Base-by-base conservation (phyloP, 2,888 invertebrate species). In the Plutella xylostella region DNA sequence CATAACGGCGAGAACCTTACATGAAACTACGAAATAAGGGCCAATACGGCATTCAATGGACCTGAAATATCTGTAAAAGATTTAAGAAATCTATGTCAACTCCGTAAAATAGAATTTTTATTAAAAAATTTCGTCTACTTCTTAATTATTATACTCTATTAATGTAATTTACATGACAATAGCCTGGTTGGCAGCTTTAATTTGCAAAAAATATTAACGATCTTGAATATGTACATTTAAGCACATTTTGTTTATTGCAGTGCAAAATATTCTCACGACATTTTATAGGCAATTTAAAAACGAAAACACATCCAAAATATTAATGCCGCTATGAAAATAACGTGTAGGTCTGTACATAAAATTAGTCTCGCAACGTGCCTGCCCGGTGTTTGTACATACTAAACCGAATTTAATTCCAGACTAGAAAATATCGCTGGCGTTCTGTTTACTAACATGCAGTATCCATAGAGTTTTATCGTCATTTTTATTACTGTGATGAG, bases 1-100 rank as follows among this genome's bases (percentile, higher is more conserved):
- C 56, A 66, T 47, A 51, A 40, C 43, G 30, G 42, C 28, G 37
- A 31, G 41, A 45, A 45, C 42, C 20, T 2, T 18, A 30, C 42
- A 42, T 46, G 42, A 38, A 18, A 18, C 42, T 42, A 30, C 21
- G 45, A 42, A 30, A n/a, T 44, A 31, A 14, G 9, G 34, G n/a
- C n/a, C n/a, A n/a, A n/a, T n/a, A n/a, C n/a, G n/a, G n/a, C n/a
- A n/a, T n/a, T n/a, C n/a, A n/a, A n/a, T n/a, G n/a, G n/a, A n/a
- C n/a, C n/a, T n/a, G n/a, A n/a, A n/a, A n/a, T n/a, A n/a, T n/a
- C n/a, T n/a, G n/a, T n/a, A n/a, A n/a, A n/a, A n/a, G n/a, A n/a
- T n/a, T n/a, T n/a, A n/a, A n/a, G n/a, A n/a, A n/a, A n/a, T n/a
- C n/a, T n/a, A n/a, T n/a, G n/a, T n/a, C n/a, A n/a, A n/a, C n/a